A percentile compares a stretch with the other conserved stretches of the same genome.
Conservation (phyloP, 2,888 invertebrate species). For the Synanthedon vespiformis region DNA sequence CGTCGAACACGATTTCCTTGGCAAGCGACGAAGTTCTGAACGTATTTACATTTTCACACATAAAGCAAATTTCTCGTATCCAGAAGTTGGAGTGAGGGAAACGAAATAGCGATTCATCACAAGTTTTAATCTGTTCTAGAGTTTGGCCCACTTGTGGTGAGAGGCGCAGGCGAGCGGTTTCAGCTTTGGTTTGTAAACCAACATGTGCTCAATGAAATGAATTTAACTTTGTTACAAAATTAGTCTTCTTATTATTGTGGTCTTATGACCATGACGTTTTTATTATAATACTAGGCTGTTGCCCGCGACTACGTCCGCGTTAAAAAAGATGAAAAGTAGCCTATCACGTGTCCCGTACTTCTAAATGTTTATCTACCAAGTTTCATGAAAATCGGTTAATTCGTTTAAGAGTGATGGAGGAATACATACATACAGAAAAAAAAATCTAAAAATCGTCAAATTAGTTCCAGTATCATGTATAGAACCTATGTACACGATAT, state of each 20-base stretch:
- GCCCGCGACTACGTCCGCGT: no score
- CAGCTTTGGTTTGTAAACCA: not conserved
- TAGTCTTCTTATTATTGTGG: not conserved
- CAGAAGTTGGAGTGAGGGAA: slow-evolving; percentile 46
- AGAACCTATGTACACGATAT: no score
- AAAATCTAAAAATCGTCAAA: no score
- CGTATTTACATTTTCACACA: slow-evolving; percentile 67
- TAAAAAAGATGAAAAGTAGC: no score
- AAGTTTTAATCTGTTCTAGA: slow-evolving; percentile 64
- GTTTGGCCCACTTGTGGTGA: slow-evolving; percentile 53
- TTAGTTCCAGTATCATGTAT: no score
- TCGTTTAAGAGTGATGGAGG: no score
- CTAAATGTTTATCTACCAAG: no score
- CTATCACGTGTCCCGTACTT: no score
- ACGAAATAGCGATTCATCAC: slow-evolving; percentile 64
- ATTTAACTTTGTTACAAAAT: slow-evolving; percentile 1
- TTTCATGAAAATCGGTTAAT: no score
- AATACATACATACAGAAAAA: no score
- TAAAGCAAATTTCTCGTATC: slow-evolving; percentile 59
- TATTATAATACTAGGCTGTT: no score
- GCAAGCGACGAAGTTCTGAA: slow-evolving; percentile 45
- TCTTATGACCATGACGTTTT: no score
- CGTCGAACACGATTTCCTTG: slow-evolving; percentile 52
- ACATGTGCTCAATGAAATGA: slow-evolving; percentile 3
- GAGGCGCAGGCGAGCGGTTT: slow-evolving; percentile 10